These are phyloP conservation scores for Leptocoma aspasia DNA, from an alignment of 2,113 vertebrate species.

Conservation along the genomic window DNA sequence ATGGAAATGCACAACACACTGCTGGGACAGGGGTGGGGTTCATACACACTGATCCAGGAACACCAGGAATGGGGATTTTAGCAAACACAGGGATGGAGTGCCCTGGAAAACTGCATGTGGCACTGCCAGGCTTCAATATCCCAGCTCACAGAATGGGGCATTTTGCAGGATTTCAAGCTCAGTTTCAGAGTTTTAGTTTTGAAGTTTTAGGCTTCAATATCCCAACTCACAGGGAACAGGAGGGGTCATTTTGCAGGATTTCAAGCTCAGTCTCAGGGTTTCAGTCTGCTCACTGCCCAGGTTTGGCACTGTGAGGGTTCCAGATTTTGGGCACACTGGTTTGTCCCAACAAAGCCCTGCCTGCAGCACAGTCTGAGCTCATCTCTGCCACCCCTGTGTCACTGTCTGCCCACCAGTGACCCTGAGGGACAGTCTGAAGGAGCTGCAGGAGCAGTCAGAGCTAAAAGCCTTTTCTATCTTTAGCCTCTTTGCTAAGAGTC, in stretches of 20 bases:
- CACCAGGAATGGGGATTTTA: background rate
- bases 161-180: background rate
- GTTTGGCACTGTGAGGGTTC: background rate
- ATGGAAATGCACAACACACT: slow-evolving; percentile 54
- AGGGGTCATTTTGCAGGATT: accelerated
- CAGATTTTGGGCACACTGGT: background rate
- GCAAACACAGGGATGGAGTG: background rate
- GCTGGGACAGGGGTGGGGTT: background rate
- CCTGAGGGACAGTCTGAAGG: background rate
- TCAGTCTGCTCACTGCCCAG: background rate
- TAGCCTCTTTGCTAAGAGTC: slow-evolving; percentile 25
- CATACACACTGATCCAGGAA: background rate
- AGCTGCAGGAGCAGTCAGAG: background rate
- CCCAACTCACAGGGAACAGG: background rate
- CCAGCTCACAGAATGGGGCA: background rate
- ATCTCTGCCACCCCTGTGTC: background rate
- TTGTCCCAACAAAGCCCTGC: background rate
- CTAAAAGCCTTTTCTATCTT: slow-evolving; percentile 38
- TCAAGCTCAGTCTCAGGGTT: background rate
- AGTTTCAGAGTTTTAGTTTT: background rate
- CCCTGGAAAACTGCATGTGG: background rate
- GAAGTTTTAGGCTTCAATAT: background rate
- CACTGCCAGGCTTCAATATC: background rate
- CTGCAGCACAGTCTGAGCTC: background rate
- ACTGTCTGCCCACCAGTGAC: background rate